These are phyloP conservation scores for Notamacropus eugenii DNA, from an alignment of 2,797 vertebrate species.

Conservation along the genomic window DNA sequence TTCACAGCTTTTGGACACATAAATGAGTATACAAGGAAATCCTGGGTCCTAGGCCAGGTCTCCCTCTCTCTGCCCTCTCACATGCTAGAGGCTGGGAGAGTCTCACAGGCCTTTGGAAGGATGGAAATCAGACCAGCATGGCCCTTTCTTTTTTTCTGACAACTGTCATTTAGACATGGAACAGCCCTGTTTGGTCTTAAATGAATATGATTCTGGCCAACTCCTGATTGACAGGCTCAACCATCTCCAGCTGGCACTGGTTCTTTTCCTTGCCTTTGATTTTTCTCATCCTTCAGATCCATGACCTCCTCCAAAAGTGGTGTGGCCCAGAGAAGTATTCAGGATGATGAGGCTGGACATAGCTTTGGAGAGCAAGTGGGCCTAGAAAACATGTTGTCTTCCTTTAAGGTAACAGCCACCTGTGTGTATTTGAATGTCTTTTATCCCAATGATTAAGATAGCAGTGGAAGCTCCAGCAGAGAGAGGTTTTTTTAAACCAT, in stretches of 20 bases:
- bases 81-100: accelerated
- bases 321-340: accelerated
- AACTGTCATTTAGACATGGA: background rate
- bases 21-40: accelerated
- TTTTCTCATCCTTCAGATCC: background rate
- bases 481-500: background rate
- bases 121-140: background rate
- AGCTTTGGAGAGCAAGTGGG: too few species aligned
- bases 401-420: background rate
- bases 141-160: constrained; percentile 21
- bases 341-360: background rate
- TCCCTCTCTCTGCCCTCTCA: accelerated
- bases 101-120: accelerated
- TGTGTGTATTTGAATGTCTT: background rate
- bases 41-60: accelerated
- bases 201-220: background rate
- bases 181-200: background rate
- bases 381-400: accelerated
- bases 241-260: constrained; percentile 25
- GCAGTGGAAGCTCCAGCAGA: accelerated
- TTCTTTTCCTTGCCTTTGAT: background rate
- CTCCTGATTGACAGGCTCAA: background rate
- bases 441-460: background rate
- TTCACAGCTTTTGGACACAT: accelerated
- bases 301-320: accelerated